Conservation (phyloP, 2,113 vertebrate species). For the Rhadina sibilatrix region DNA sequence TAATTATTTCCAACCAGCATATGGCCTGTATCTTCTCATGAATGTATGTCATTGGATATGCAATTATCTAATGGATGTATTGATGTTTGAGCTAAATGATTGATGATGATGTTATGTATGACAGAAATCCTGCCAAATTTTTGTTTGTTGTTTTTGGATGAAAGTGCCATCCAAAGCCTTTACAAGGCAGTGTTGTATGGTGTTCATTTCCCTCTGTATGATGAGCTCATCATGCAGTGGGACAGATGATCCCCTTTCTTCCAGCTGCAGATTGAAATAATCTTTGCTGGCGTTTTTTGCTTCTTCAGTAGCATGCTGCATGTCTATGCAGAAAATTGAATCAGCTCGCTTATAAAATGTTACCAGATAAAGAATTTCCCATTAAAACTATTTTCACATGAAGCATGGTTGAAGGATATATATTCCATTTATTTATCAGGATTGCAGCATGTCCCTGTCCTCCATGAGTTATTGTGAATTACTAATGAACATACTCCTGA, state of each 20-base stretch:
- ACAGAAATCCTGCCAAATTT: not conserved
- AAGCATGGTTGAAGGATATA: not conserved
- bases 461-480: not conserved
- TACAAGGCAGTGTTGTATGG: not conserved
- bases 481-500: not conserved
- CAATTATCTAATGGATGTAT: not conserved
- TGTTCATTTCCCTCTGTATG: not conserved
- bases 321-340: not conserved
- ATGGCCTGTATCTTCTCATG: not conserved
- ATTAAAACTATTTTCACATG: not conserved
- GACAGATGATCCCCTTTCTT: not conserved
- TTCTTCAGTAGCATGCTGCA: conserved; percentile 6
- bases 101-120: not conserved
- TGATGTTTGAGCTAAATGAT: not conserved
- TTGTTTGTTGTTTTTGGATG: not conserved
- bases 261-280: conserved; percentile 6
- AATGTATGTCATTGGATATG: not conserved
- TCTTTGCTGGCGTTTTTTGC: not conserved
- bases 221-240: not conserved
- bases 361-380: not conserved
- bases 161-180: not conserved
- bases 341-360: not conserved
- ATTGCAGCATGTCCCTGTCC: not conserved
- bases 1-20: not conserved
- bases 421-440: not conserved